Evolutionary conservation across 1,140 invertebrate species (phyloP).

Genomic region (Lamellibrachia luymesi): DNA sequence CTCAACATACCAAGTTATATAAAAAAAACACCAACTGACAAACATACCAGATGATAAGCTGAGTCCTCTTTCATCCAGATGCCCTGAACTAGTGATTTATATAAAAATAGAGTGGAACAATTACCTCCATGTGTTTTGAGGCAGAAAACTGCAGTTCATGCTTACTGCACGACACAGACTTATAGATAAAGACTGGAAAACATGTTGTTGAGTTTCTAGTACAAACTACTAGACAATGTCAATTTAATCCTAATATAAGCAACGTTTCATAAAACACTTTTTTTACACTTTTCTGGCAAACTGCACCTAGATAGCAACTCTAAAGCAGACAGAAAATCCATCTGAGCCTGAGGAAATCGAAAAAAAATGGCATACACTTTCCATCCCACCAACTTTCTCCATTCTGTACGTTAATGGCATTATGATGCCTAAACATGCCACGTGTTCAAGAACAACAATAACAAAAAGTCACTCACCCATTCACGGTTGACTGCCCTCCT

Average conservation of each 20-base stretch:
- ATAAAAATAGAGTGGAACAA: not conserved
- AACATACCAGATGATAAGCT: too few species aligned
- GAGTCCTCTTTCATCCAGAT: too few species aligned
- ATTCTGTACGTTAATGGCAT: not conserved
- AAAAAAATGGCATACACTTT: not conserved
- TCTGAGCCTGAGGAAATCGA: not conserved
- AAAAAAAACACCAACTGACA: too few species aligned
- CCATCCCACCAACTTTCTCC: not conserved
- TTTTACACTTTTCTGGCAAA: not conserved
- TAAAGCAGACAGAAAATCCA: not conserved
- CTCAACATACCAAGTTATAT: too few species aligned
- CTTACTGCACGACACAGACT: not conserved
- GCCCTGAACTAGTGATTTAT: too few species aligned
- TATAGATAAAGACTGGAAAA: not conserved
- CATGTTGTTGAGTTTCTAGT: not conserved
- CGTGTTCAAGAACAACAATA: not conserved
- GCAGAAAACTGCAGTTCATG: too few species aligned
- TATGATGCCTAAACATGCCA: not conserved
- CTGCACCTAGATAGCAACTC: not conserved
- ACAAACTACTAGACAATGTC: not conserved
- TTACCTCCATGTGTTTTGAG: not conserved
- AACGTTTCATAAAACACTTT: not conserved
- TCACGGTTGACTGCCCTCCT: not conserved
- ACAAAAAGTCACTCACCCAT: not conserved
- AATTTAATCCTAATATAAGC: not conserved